phyloP scores from a whole-genome alignment of 1,140 invertebrate genomes.

The Drosophila parvula region DNA sequence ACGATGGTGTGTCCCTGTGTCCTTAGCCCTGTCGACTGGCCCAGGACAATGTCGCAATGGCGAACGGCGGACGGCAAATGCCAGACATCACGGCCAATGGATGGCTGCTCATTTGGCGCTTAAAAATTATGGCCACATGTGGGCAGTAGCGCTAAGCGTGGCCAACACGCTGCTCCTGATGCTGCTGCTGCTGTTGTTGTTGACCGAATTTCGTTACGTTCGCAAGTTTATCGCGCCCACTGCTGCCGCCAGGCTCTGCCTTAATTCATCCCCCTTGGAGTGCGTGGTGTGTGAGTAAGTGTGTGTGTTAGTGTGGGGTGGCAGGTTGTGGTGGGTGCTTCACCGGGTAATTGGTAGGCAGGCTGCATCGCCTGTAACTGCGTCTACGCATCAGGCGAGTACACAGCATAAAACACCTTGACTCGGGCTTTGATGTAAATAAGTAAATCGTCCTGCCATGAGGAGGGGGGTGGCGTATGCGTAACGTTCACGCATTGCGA shows the following conservation, averaged over 20 bases:
- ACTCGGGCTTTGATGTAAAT: conserved; percentile 62
- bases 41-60: conserved; percentile 27
- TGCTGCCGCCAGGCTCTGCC: conserved; percentile 44
- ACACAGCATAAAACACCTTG: conserved; percentile 58
- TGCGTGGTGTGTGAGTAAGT: conserved; percentile 3
- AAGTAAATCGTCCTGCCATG: conserved; percentile 49
- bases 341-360: conserved; percentile 70
- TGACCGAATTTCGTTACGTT: conserved; percentile 75
- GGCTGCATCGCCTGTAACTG: conserved; percentile 41
- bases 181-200: conserved; percentile 51
- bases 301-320: conserved; percentile 2
- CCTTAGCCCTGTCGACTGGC: conserved; percentile 13
- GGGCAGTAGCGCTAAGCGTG: conserved; percentile 61
- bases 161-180: conserved; percentile 41
- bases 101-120: conserved; percentile 80
- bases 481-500: conserved; percentile 29
- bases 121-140: conserved; percentile 81
- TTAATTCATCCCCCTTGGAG: conserved; percentile 20
- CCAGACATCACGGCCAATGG: conserved; percentile 77
- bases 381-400: conserved; percentile 37
- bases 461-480: conserved; percentile 11
- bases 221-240: conserved; percentile 74
- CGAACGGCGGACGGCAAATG: conserved; percentile 33
- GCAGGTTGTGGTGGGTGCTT: conserved; percentile 2
- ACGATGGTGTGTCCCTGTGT: conserved; percentile 4